phyloP scores from a whole-genome alignment of 1,140 invertebrate genomes.

The Drosophila obscura region DNA sequence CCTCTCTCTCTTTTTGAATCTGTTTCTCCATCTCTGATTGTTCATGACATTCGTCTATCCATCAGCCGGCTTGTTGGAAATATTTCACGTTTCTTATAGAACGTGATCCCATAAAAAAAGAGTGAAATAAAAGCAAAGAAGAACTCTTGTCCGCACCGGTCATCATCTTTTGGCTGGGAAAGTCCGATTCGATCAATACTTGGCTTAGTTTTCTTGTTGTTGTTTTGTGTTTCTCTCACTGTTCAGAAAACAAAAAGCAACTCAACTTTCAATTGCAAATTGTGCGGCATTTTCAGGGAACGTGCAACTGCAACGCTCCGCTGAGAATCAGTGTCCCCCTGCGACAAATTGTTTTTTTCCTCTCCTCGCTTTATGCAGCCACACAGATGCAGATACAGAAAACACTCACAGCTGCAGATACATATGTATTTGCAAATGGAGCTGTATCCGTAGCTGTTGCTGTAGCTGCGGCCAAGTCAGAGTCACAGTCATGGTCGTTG shows the following conservation, averaged over 20 bases:
- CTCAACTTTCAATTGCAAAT: constrained; percentile 72
- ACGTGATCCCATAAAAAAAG: constrained; percentile 73
- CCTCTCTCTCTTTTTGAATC: not conserved
- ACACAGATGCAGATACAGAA: constrained; percentile 21
- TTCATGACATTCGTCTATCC: constrained; percentile 59
- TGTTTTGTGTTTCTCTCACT: constrained; percentile 19
- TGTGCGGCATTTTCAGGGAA: constrained; percentile 50
- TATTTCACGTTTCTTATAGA: constrained; percentile 77
- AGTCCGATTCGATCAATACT: constrained; percentile 68
- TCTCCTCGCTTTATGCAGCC: constrained; percentile 18
- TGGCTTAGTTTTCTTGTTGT: constrained; percentile 26
- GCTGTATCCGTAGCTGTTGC: constrained; percentile 10
- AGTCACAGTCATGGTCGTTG: constrained; percentile 77
- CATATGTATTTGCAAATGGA: constrained; percentile 30
- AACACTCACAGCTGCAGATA: not conserved
- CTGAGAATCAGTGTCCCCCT: constrained; percentile 50
- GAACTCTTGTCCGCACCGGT: constrained; percentile 31
- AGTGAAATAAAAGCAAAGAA: constrained; percentile 26
- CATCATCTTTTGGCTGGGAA: constrained; percentile 51
- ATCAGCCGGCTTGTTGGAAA: constrained; percentile 54
- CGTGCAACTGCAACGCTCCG: constrained; percentile 45
- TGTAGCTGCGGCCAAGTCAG: constrained; percentile 16
- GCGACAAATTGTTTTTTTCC: constrained; percentile 74
- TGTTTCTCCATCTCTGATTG: constrained; percentile 1
- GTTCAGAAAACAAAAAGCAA: constrained; percentile 34